Evolutionary conservation across 2,888 invertebrate species (phyloP), one percentile per base, ranked within the genome.

Genomic region (Blastobasis adustella): DNA sequence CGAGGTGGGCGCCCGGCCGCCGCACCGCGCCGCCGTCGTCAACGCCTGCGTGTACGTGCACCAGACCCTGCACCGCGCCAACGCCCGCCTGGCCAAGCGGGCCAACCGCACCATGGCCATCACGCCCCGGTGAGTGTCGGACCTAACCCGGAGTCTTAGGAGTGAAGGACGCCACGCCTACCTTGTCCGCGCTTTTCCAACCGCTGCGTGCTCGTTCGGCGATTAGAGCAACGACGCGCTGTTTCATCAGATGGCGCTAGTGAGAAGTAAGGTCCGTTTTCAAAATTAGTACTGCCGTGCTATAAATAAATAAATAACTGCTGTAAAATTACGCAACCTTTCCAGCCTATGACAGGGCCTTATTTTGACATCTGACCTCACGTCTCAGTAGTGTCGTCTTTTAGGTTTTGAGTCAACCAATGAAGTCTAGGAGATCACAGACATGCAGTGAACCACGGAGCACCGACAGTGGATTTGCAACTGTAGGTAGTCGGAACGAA

Each of bases 111-210:
- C 97, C n/a, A 98, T 98, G 95, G 96, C 98, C 10, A 97, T 99
- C 57, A 99, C 44, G 44, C 44, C 44, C 44, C 7, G 44, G 10
- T 44, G 6, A 44, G n/a, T 90, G 97, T 96, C 78, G 89, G 96
- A 52, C 96, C 96, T 9, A 93, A 94, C 41, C 91, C 96, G 55
- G 95, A 95, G 2, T 96, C 96, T 93, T 95, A 97, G 4, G 95
- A 99, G 37, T 99, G 99, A 82, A 97, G 97, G 85, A 98, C 98
- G 0, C 90, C 94, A 95, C 71, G 98, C 98, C 49, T 99, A 99
- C 79, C 5, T 6, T 6, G 6, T 10, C 92, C 94, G 0, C 90
- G 97, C 50, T 90, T 98, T 50, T 93, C 94, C 5, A 98, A 98
- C 97, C 53, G 97, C 97, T 5, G 97, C 97, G 0, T 6, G 7